phyloP scores from a whole-genome alignment of 2,888 invertebrate genomes.

The Drosophila greeni region DNA sequence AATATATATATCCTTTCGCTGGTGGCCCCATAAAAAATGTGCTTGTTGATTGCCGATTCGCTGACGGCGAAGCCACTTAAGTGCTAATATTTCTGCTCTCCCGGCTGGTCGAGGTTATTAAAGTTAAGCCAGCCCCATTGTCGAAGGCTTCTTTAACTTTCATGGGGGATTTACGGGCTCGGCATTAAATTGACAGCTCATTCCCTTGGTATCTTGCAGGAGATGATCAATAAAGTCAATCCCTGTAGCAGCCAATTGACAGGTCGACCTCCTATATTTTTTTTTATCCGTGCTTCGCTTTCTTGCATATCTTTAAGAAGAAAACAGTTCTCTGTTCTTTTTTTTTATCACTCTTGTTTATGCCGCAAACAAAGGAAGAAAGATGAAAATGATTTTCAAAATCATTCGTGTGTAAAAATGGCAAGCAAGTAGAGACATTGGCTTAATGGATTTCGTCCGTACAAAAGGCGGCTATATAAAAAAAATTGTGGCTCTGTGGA shows the following conservation, averaged over 20 bases:
- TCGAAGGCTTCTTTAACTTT: slow-evolving; percentile 40
- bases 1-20: neutral
- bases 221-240: slow-evolving; percentile 70
- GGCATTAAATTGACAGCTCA: slow-evolving; percentile 59
- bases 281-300: neutral
- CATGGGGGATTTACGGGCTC: slow-evolving; percentile 37
- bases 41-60: slow-evolving; percentile 25
- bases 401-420: slow-evolving; percentile 59
- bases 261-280: slow-evolving; percentile 25
- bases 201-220: slow-evolving; percentile 37
- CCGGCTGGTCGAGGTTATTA: slow-evolving; percentile 39
- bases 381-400: slow-evolving; percentile 45
- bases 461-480: slow-evolving; percentile 45
- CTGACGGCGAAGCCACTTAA: slow-evolving; percentile 29
- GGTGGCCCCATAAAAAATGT: slow-evolving; percentile 13
- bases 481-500: slow-evolving; percentile 35
- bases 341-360: slow-evolving; percentile 46
- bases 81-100: slow-evolving; percentile 21
- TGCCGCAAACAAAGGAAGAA: slow-evolving; percentile 22
- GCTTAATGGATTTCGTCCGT: slow-evolving; percentile 28
- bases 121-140: slow-evolving; percentile 52
- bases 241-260: slow-evolving; percentile 48
- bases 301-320: slow-evolving; percentile 15
- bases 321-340: slow-evolving; percentile 22
- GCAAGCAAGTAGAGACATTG: slow-evolving; percentile 39